Evolutionary conservation across 2,888 invertebrate genomes (phyloP), one percentile per base, ranked within the genome.

Genomic region (Oxyscelio sp.): DNA sequence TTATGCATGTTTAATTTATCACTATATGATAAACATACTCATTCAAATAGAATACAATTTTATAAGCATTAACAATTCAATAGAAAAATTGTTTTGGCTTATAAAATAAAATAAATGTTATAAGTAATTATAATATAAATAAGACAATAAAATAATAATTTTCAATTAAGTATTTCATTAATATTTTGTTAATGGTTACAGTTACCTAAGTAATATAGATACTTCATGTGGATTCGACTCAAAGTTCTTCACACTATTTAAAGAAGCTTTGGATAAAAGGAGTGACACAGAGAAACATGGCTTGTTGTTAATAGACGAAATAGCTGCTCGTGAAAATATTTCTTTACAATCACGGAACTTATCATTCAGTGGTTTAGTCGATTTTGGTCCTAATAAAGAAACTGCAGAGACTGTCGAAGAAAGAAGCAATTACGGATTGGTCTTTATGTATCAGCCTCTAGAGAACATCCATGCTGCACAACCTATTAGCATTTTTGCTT

Each of bases 371-470:
- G 74, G 74, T 17, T 56, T 75, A 17, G 45, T 54, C 0, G 74
- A 75, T 61, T 65, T 75, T 54, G 63, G 74, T 0, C 45, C 56
- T 70, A n/a, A 45, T 5, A 70, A 58, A 43, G 43, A 54, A 31
- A 15, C 15, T n/a, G 54, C 43, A 21, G 2, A 40, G 15, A 22
- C 9, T n/a, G n/a, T 56, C 13, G 40, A 40, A 11, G 9, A 71
- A 22, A 58, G n/a, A 50, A 48, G 19, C 6, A 63, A 63, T 19
- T 34, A 63, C 9, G 48, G 31, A 4, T 21, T 63, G 6, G 63
- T 63, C 1, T 48, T 63, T 8, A 63, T 63, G 63, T 63, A 63
- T 13, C 31, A 71, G 45, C 45, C 45, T 9, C 17, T 59, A 40
- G 71, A 70, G 1, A 48, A 63, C 13, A 40, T 63, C 0, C 63